These are phyloP conservation scores for Hymenopus coronatus DNA, from an alignment of 2,888 invertebrate genomes.

Conservation along the genomic window DNA sequence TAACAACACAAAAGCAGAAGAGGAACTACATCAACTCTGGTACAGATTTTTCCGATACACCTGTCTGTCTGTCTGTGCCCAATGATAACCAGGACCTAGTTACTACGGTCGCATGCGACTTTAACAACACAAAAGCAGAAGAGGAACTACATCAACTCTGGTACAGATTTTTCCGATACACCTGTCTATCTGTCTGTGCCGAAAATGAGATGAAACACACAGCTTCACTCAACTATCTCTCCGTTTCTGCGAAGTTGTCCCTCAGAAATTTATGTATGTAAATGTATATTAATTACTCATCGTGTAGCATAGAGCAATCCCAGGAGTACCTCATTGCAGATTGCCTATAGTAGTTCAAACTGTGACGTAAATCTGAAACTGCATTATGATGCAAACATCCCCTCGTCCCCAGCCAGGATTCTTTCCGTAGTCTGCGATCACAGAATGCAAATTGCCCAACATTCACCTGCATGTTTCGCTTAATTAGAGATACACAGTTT, in stretches of 20 bases:
- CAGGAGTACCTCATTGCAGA: neutral
- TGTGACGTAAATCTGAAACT: neutral
- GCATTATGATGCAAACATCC: neutral
- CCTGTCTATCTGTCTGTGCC: too few relatives aligned
- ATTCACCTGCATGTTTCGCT: neutral
- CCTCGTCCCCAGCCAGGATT: neutral
- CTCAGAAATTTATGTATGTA: neutral
- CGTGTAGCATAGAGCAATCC: neutral
- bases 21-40: too few relatives aligned
- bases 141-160: too few relatives aligned
- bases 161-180: too few relatives aligned
- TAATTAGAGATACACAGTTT: neutral
- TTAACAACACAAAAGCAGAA: too few relatives aligned
- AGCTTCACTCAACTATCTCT: too few relatives aligned
- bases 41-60: too few relatives aligned
- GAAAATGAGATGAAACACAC: too few relatives aligned
- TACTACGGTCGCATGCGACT: too few relatives aligned
- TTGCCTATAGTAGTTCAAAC: neutral
- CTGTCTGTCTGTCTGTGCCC: too few relatives aligned
- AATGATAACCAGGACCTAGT: too few relatives aligned
- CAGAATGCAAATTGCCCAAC: neutral
- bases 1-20: too few relatives aligned
- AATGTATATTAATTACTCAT: neutral
- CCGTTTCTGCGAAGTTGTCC: neutral
- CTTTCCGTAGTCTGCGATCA: neutral